These are phyloP conservation scores for Phasia obesa DNA, from an alignment of 2,888 invertebrate species.

Conservation along the genomic window DNA sequence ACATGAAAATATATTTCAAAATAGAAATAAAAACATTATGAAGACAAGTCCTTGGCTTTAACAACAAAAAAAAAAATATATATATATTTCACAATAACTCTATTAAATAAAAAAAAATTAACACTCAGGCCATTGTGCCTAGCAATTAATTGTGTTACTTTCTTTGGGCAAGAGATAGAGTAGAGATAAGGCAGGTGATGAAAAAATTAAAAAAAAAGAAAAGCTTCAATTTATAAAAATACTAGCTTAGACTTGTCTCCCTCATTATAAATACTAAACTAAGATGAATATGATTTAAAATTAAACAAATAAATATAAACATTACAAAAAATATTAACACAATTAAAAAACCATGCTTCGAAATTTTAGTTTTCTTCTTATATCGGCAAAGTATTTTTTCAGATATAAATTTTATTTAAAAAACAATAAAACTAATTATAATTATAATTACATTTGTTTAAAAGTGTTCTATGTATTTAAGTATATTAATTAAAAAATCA, in stretches of 20 bases:
- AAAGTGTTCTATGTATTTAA: slow-evolving; percentile 40
- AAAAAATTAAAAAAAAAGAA: background rate
- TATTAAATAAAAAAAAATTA: no score
- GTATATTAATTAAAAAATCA: slow-evolving; percentile 14
- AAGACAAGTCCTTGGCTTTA: background rate
- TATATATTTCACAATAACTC: no score
- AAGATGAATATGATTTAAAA: slow-evolving; percentile 57
- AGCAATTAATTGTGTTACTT: no score
- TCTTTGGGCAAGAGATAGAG: no score
- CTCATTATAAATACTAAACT: background rate
- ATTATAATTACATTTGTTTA: slow-evolving; percentile 44
- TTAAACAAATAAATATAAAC: background rate
- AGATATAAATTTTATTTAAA: slow-evolving; percentile 30
- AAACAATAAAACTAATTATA: slow-evolving; percentile 17
- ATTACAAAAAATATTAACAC: background rate
- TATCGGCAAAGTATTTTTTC: background rate
- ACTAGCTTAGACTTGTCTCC: slow-evolving; percentile 24
- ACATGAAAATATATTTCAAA: no score
- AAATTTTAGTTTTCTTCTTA: background rate
- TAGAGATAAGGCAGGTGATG: no score
- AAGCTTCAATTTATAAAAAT: no score
- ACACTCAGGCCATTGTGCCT: no score
- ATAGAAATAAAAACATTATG: background rate
- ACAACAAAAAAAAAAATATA: no score
- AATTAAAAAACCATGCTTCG: slow-evolving; percentile 39